These are phyloP conservation scores for Achlya flavicornis DNA, from an alignment of 2,888 invertebrate species.

Conservation along the genomic window DNA sequence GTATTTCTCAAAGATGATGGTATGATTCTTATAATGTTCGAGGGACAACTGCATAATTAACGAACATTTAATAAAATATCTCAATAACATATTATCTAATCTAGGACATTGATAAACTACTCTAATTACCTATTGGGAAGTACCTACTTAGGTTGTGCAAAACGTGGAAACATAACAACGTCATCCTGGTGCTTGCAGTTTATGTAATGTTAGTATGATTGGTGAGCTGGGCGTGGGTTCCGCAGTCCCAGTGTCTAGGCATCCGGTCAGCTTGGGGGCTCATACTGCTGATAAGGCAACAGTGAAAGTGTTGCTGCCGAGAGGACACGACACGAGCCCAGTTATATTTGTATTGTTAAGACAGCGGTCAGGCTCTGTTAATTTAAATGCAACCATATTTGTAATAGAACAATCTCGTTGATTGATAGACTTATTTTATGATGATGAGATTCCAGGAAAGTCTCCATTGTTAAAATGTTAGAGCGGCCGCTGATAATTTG, in stretches of 20 bases:
- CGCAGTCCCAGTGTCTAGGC: slow-evolving; percentile 29
- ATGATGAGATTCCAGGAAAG: slow-evolving; percentile 72
- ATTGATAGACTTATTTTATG: slow-evolving; percentile 76
- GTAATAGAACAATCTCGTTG: slow-evolving; percentile 71
- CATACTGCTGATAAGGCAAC: slow-evolving; percentile 51
- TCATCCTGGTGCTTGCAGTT: slow-evolving; percentile 8
- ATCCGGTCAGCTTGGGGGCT: slow-evolving; percentile 42
- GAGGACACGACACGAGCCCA: slow-evolving; percentile 44
- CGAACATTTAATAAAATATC: too few relatives aligned
- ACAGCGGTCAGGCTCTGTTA: slow-evolving; percentile 67
- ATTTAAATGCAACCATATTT: slow-evolving; percentile 68
- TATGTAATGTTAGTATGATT: slow-evolving; percentile 8
- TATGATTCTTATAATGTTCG: neutral
- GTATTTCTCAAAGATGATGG: slow-evolving; percentile 10
- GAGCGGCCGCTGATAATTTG: slow-evolving; percentile 58
- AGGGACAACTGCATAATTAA: too few relatives aligned
- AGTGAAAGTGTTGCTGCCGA: slow-evolving; percentile 61
- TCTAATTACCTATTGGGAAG: neutral
- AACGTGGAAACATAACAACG: neutral
- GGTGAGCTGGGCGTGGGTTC: slow-evolving; percentile 24
- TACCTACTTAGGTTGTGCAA: neutral
- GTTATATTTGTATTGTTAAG: slow-evolving; percentile 52
- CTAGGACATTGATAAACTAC: too few relatives aligned
- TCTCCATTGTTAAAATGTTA: slow-evolving; percentile 59
- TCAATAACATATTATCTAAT: too few relatives aligned